Conservation (phyloP, 2,888 invertebrate species). For the Drosophila monieri region DNA sequence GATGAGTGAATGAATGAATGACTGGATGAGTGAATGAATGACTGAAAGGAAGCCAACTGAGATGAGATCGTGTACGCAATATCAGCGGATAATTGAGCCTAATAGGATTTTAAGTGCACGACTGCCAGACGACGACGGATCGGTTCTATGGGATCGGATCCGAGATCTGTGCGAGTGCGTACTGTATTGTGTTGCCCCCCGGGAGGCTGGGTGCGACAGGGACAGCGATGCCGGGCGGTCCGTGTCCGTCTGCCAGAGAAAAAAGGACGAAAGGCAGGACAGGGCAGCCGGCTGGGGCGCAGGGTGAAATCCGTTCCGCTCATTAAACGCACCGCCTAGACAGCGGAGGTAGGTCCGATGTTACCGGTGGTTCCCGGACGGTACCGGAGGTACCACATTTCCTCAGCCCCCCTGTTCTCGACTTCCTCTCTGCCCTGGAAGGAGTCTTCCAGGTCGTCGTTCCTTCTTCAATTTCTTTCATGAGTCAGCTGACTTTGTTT, state of each 20-base stretch:
- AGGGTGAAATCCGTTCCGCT: conserved; percentile 77
- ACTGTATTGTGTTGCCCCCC: conserved; percentile 73
- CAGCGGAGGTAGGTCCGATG: conserved; percentile 9
- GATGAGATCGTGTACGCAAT: conserved; percentile 75
- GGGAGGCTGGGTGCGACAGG: conserved; percentile 46
- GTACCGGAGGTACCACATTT: conserved; percentile 6
- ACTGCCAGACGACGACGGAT: conserved; percentile 31
- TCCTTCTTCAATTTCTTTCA: conserved; percentile 38
- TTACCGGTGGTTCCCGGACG: conserved; percentile 1
- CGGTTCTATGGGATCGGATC: conserved; percentile 46
- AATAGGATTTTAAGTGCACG: conserved; percentile 83
- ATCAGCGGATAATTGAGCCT: conserved; percentile 82
- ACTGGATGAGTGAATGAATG: conserved; percentile 25
- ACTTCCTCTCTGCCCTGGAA: conserved; percentile 35
- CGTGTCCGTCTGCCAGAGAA: conserved; percentile 41
- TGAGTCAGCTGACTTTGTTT: conserved; percentile 77
- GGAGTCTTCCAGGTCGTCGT: conserved; percentile 30
- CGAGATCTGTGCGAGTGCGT: conserved; percentile 51
- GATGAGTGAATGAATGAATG: conserved; percentile 52
- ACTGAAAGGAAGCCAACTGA: conserved; percentile 39
- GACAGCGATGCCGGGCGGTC: conserved; percentile 51
- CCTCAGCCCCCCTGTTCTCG: neutral
- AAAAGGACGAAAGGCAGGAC: neutral
- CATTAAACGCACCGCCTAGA: conserved; percentile 78
- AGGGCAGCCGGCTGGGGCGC: conserved; percentile 58